phyloP scores from a whole-genome alignment of 2,113 vertebrate species.

The Saguinus imperator region DNA sequence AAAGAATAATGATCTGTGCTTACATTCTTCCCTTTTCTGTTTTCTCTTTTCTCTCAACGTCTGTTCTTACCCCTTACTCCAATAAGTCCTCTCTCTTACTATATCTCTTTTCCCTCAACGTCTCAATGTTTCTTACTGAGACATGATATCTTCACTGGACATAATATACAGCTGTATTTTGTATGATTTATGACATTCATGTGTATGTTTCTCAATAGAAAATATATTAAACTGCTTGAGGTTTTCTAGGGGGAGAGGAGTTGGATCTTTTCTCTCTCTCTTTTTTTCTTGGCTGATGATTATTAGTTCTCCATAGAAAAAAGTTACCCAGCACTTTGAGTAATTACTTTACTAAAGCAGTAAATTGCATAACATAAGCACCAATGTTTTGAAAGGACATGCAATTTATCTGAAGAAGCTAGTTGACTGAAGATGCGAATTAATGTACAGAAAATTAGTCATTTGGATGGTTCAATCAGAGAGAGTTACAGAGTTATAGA shows the following conservation, averaged over 20 bases:
- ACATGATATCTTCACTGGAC: background rate
- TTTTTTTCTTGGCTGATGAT: background rate
- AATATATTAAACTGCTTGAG: background rate
- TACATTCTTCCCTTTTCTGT: background rate
- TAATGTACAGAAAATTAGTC: slow-evolving; percentile 16
- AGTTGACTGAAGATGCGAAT: background rate
- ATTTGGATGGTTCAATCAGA: background rate
- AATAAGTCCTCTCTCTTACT: background rate
- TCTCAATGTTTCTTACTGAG: background rate
- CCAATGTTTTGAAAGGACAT: slow-evolving; percentile 22
- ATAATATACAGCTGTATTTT: background rate
- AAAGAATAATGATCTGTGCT: background rate
- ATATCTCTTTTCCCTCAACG: background rate
- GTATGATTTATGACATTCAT: background rate
- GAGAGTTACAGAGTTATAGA: background rate
- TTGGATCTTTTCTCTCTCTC: background rate
- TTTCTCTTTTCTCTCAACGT: background rate
- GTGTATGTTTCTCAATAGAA: background rate
- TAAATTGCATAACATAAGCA: background rate
- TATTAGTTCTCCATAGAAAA: background rate
- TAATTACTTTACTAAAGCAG: background rate
- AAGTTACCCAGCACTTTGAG: background rate
- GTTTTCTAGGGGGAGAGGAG: background rate
- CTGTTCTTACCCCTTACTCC: background rate
- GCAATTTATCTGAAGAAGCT: slow-evolving; percentile 27